phyloP scores from a whole-genome alignment of 2,888 invertebrate species.

The Cerceris ruficornis region DNA sequence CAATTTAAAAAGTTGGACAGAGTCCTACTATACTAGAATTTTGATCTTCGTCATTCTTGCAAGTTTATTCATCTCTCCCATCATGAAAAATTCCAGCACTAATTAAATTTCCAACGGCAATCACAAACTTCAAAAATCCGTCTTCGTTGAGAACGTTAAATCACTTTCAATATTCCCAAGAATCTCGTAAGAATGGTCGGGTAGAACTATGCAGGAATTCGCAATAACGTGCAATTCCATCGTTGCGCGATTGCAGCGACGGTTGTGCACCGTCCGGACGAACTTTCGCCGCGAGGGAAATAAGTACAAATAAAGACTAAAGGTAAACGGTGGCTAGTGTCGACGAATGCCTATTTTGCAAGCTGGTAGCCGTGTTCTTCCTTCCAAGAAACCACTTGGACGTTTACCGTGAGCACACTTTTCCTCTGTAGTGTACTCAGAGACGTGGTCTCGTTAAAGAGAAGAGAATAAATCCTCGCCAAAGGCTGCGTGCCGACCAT shows the following conservation, averaged over 20 bases:
- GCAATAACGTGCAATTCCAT: conserved; percentile 6
- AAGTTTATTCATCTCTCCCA: too few relatives aligned
- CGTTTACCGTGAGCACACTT: conserved; percentile 71
- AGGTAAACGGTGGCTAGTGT: conserved; percentile 67
- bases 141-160: too few relatives aligned
- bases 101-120: too few relatives aligned
- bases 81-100: too few relatives aligned
- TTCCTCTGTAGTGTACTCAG: conserved; percentile 66
- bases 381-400: conserved; percentile 68
- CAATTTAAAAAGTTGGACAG: too few relatives aligned
- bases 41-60: too few relatives aligned
- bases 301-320: conserved; percentile 53
- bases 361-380: conserved; percentile 68
- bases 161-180: too few relatives aligned
- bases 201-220: conserved; percentile 12
- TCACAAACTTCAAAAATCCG: too few relatives aligned
- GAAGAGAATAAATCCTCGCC: conserved; percentile 40
- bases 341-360: conserved; percentile 74
- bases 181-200: too few relatives aligned
- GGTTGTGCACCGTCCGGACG: conserved; percentile 28
- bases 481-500: conserved; percentile 54
- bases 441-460: conserved; percentile 54
- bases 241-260: conserved; percentile 25
- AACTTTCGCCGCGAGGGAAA: conserved; percentile 42
- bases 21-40: too few relatives aligned